Percentiles rank a stretch among this genome's conserved stretches.
Conservation (phyloP, 2,113 vertebrate species). For the Cyprinus carpio region DNA sequence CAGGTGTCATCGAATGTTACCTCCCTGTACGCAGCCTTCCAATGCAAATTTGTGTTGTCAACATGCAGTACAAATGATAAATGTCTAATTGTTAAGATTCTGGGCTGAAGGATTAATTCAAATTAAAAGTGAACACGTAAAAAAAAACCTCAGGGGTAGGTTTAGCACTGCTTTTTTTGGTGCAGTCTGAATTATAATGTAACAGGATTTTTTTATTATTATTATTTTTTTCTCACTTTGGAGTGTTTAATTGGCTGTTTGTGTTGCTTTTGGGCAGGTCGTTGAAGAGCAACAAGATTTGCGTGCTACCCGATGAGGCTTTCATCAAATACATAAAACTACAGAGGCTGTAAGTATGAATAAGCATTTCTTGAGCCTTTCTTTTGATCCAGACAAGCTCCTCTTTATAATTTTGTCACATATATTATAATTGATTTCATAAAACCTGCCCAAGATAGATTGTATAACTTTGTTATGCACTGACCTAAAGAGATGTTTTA, state of each 20-base stretch:
- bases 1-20: constrained; percentile 73
- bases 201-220: not conserved
- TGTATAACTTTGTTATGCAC: not conserved
- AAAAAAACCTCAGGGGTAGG: too few relatives aligned
- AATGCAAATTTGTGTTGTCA: not conserved
- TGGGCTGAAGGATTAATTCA: not conserved
- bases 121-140: too few relatives aligned
- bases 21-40: constrained; percentile 69
- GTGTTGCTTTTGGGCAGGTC: constrained; percentile 66
- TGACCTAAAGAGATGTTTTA: not conserved
- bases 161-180: too few relatives aligned
- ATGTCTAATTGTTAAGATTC: not conserved
- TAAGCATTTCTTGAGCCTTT: not conserved
- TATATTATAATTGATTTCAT: not conserved
- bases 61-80: not conserved
- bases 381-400: not conserved
- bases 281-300: constrained; percentile 75
- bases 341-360: constrained; percentile 75
- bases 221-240: not conserved
- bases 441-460: not conserved
- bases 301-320: constrained; percentile 70
- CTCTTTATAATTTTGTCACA: not conserved
- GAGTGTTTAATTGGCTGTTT: not conserved
- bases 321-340: constrained; percentile 75
- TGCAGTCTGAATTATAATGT: too few relatives aligned